phyloP scores from a whole-genome alignment of 2,113 vertebrate genomes.

The Gavialis gangeticus region DNA sequence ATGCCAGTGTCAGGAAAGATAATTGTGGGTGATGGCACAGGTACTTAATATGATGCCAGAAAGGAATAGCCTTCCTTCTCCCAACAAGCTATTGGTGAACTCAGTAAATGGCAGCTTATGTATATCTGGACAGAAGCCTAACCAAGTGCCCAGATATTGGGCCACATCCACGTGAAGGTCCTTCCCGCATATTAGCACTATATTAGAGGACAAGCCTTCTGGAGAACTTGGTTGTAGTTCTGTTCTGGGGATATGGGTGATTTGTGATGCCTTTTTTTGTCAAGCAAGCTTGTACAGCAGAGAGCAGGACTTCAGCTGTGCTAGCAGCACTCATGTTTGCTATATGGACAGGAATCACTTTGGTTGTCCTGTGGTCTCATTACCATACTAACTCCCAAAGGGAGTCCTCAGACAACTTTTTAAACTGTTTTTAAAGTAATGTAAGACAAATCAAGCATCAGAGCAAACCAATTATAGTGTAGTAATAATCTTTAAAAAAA shows the following conservation, averaged over 20 bases:
- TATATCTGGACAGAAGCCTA: accelerated
- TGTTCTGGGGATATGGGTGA: neutral
- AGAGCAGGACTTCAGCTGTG: neutral
- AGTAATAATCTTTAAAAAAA: neutral
- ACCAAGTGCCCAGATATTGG: neutral
- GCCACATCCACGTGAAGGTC: neutral
- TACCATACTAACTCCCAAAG: neutral
- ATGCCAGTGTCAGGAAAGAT: accelerated
- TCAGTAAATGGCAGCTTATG: neutral
- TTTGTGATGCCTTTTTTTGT: neutral
- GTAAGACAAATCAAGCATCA: neutral
- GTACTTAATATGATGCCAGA: neutral
- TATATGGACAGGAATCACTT: neutral
- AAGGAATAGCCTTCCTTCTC: neutral
- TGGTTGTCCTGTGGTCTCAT: neutral
- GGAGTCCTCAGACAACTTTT: neutral
- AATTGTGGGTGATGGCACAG: neutral
- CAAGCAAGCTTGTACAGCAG: neutral
- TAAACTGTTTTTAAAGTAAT: neutral
- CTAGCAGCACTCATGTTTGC: neutral
- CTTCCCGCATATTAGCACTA: neutral
- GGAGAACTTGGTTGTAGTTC: neutral
- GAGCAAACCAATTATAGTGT: neutral
- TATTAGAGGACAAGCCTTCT: neutral
- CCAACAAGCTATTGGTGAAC: neutral